Evolutionary conservation across 2,113 vertebrate genomes (phyloP).

Genomic region (Callorhinus ursinus): DNA sequence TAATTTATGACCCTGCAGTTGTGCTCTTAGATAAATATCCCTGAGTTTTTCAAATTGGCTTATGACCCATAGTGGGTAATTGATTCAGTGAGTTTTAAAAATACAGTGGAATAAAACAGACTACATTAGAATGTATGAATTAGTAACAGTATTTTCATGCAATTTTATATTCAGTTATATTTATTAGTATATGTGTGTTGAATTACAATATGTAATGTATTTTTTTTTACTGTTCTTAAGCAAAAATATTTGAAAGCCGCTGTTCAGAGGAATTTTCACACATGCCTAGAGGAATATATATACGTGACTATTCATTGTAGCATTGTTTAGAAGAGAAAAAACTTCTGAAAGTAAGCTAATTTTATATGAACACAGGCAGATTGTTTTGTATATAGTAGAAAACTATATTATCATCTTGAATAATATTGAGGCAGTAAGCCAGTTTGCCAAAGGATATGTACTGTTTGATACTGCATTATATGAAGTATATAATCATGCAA

Average conservation of each 20-base stretch:
- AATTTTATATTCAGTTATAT: not conserved
- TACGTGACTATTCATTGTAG: not conserved
- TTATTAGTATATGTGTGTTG: not conserved
- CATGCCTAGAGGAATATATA: not conserved
- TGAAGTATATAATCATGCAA: not conserved
- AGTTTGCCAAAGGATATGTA: not conserved
- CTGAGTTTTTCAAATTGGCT: not conserved
- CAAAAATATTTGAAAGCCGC: not conserved
- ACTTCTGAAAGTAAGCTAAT: not conserved
- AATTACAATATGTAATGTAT: not conserved
- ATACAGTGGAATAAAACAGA: not conserved
- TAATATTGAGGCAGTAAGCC: not conserved
- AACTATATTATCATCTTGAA: not conserved
- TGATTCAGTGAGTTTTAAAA: not conserved
- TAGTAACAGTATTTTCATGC: not conserved
- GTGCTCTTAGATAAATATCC: not conserved
- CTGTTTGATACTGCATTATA: not conserved
- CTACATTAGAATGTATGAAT: not conserved
- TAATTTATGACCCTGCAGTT: not conserved
- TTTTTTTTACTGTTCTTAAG: not conserved
- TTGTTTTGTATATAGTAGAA: not conserved
- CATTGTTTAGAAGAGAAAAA: not conserved
- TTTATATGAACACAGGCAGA: not conserved
- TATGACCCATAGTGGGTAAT: not conserved
- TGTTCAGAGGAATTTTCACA: not conserved